Percentiles rank a stretch among this genome's conserved stretches.
Evolutionary conservation across 2,888 invertebrate genomes (phyloP).

Genomic region (Lasius fuliginosus): DNA sequence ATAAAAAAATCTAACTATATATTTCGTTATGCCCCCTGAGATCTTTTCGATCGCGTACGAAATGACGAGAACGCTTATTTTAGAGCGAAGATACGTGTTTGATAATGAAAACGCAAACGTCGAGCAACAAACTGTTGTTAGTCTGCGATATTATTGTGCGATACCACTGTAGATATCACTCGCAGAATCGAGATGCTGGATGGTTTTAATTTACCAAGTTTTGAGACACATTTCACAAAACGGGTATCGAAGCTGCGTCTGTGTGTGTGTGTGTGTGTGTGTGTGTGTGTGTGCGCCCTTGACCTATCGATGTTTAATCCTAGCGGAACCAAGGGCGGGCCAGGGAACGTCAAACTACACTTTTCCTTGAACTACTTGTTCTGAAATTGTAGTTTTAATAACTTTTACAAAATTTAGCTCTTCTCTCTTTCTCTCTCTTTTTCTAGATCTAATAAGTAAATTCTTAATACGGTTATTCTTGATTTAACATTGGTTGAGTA

Average conservation of each 20-base stretch:
- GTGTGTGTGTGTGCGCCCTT: slow-evolving; percentile 29
- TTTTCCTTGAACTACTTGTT: slow-evolving; percentile 36
- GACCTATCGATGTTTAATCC: slow-evolving; percentile 35
- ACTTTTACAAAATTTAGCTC: neutral
- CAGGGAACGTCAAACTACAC: slow-evolving; percentile 3
- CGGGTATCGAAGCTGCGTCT: neutral
- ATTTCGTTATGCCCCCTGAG: neutral
- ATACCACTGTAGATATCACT: neutral
- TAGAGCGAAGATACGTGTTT: neutral
- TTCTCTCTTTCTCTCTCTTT: neutral
- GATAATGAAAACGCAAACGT: neutral
- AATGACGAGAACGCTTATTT: neutral
- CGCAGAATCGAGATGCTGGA: neutral
- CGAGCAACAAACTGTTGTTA: neutral
- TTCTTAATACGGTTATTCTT: neutral
- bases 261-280: neutral
- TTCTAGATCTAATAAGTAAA: neutral
- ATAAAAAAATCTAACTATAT: neutral
- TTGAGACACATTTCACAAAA: slow-evolving; percentile 15
- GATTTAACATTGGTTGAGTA: too few relatives aligned
- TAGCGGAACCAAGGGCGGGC: slow-evolving; percentile 15
- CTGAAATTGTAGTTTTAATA: slow-evolving; percentile 7
- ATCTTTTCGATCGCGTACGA: neutral
- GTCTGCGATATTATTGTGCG: neutral
- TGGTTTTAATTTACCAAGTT: slow-evolving; percentile 21